Percentiles rank a stretch among this genome's conserved stretches.
phyloP scores from a whole-genome alignment of 2,888 invertebrate genomes.

The Drosophila atripex region DNA sequence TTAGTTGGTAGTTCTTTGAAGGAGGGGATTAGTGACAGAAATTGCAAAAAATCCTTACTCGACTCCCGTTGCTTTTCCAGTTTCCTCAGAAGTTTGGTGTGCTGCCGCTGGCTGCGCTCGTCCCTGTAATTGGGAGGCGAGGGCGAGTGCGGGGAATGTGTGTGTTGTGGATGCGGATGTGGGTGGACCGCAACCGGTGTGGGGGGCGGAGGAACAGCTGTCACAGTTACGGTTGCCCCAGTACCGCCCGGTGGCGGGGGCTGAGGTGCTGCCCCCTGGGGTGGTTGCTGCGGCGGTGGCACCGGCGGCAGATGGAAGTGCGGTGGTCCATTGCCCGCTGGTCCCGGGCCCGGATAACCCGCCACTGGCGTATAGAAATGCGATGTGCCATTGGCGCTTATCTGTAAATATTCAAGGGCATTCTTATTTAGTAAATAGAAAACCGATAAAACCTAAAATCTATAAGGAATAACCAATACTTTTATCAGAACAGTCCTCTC shows the following conservation, averaged over 20 bases:
- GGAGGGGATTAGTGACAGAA: not conserved
- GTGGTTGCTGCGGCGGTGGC: slow-evolving; percentile 54
- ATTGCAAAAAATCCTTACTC: slow-evolving; percentile 80
- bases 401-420: slow-evolving; percentile 82
- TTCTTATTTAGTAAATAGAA: not conserved
- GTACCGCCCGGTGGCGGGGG: slow-evolving; percentile 48
- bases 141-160: slow-evolving; percentile 89
- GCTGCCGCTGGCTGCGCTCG: slow-evolving; percentile 91
- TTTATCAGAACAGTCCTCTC: slow-evolving; percentile 6
- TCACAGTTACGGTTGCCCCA: slow-evolving; percentile 34
- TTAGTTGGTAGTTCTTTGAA: not conserved
- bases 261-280: slow-evolving; percentile 25
- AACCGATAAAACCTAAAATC: not conserved
- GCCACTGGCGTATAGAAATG: slow-evolving; percentile 88
- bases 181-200: slow-evolving; percentile 6
- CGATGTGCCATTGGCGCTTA: slow-evolving; percentile 89
- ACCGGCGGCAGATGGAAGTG: slow-evolving; percentile 80
- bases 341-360: slow-evolving; percentile 85
- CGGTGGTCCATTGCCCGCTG: slow-evolving; percentile 82
- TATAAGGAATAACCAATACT: slow-evolving; percentile 10
- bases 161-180: slow-evolving; percentile 64
- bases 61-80: slow-evolving; percentile 88
- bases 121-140: slow-evolving; percentile 90
- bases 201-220: slow-evolving; percentile 4
- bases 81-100: slow-evolving; percentile 90